Evolutionary conservation across 2,888 invertebrate species (phyloP), one percentile per base, ranked within the genome.

Genomic region (Carabus problematicus): DNA sequence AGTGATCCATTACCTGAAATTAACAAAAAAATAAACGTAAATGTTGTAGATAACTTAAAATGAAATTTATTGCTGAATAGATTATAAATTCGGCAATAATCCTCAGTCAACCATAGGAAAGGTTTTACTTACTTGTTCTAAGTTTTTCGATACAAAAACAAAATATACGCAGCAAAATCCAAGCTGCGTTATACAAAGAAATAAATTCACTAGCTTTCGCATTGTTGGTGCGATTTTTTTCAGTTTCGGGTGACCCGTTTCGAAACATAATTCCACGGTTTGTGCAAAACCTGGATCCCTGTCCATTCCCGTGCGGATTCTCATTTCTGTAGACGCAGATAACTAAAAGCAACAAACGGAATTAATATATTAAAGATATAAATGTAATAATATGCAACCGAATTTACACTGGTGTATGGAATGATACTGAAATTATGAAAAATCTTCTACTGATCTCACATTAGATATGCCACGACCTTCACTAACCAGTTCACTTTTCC

Each of bases 111-210:
- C 29, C 6, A 6, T 29, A 2, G 6, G 29, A 29, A 29, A 29
- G 6, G 2, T 29, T 4, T 61, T 47, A 55, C 76, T 79, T 78
- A 92, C 93, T 88, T 91, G 88, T 81, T 92, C 86, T 71, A 94
- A 80, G 80, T 95, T 97, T 72, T 90, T 89, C 9, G 96, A 91
- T 74, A 98, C 93, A 81, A 98, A 98, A 14, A 98, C 94, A 76
- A 97, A 93, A 82, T 98, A 98, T 39, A 98, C 94, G 81, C 97
- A 97, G 82, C 98, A 98, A 84, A 98, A 98, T 71, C 98, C 98
- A 71, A 98, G 85, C 83, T 98, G 98, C n/a, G 98, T 98, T 69
- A 97, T 85, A 80, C 95, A 93, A 64, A 98, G 88, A 83, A 97
- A 97, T 11, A 88, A 77, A 82, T 97, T 95, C 71, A 97, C 93